Base-by-base conservation (phyloP, 2,797 vertebrate genomes). In the Hypotaenidia okinawae region DNA sequence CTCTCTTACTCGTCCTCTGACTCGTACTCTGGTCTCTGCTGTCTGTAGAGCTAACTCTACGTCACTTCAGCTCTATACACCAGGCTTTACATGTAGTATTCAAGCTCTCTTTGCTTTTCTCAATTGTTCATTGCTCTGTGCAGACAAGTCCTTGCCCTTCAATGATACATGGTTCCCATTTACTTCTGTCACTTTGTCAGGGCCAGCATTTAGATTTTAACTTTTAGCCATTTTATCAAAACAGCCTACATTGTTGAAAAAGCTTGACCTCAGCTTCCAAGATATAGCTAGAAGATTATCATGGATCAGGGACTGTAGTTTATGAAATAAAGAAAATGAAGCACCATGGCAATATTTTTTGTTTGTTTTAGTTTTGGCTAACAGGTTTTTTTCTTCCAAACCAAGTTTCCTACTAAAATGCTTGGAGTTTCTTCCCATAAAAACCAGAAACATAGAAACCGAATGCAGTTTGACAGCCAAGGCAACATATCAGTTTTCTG, bases 341-440 rank as follows among this genome's bases (percentile, higher is more conserved):
- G 13, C 0, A 1, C 23, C 11, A 37, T 33, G 9, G 13, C 10
- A 47, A 2, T 8, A 28, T 3, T 57, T 74, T 59, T n/a, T 11
- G 22, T 63, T 72, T 35, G 8, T 37, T 89, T 83, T 52, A 41
- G 7, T 66, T 91, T 75, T 69, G 16, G 2, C 8, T 55, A 62
- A 66, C 59, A 80, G 16, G 1, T 4, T 37, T 73, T 93, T 85
- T 76, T 85, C 13, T 68, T 88, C 30, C 33, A 41, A 82, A 41
- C 5, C 2, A 80, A 5, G 35, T 54, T 74, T 81, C 62, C 10
- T 35, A 11, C 79, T 72, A 67, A 24, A 52, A 63, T 5, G 11
- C 17, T 10, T 28, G 25, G 16, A 9, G 11, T 16, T 67, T 17
- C 3, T 2, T 21, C 9, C 3, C 16, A 39, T 10, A 7, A 82